A percentile compares a stretch with the other conserved stretches of the same genome.
Evolutionary conservation across 2,113 vertebrate genomes (phyloP).

Genomic region (Meleagris gallopavo): DNA sequence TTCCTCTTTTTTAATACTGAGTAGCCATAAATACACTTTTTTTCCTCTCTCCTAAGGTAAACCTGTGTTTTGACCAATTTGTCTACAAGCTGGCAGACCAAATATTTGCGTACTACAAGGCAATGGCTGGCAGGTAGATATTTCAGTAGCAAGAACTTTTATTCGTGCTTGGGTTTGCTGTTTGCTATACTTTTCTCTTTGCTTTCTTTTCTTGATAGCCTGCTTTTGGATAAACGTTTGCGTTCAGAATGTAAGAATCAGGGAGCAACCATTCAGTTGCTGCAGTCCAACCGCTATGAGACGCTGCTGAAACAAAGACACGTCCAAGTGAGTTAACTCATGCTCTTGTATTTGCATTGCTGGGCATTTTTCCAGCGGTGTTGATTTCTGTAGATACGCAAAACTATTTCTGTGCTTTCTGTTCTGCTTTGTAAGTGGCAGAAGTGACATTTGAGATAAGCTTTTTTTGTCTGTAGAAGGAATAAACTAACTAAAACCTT

Average conservation of each 20-base stretch:
- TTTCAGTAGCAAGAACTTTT: not conserved
- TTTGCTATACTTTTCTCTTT: not conserved
- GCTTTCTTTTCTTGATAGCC: slow-evolving; percentile 64
- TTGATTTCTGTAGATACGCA: not conserved
- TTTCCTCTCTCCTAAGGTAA: slow-evolving; percentile 77
- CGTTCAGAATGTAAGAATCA: slow-evolving; percentile 90
- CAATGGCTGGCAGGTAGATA: slow-evolving; percentile 87
- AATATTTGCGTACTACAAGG: slow-evolving; percentile 91
- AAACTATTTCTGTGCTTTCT: not conserved
- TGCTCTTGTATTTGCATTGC: not conserved
- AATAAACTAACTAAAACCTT: not conserved
- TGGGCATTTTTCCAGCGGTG: not conserved
- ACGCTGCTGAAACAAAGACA: slow-evolving; percentile 89
- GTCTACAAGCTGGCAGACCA: slow-evolving; percentile 92
- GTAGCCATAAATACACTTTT: not conserved
- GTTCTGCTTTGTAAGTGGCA: not conserved
- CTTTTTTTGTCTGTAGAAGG: not conserved
- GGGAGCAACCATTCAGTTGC: slow-evolving; percentile 84
- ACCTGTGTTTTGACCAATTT: slow-evolving; percentile 91
- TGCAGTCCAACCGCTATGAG: slow-evolving; percentile 86
- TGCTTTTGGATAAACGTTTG: slow-evolving; percentile 89
- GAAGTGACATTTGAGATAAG: not conserved
- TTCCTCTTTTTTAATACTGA: not conserved
- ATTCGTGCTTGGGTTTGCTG: not conserved
- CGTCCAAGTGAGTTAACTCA: slow-evolving; percentile 82